A percentile compares a stretch with the other conserved stretches of the same genome.
Conservation (phyloP, 1,140 invertebrate species). For the Bombyx mandarina region DNA sequence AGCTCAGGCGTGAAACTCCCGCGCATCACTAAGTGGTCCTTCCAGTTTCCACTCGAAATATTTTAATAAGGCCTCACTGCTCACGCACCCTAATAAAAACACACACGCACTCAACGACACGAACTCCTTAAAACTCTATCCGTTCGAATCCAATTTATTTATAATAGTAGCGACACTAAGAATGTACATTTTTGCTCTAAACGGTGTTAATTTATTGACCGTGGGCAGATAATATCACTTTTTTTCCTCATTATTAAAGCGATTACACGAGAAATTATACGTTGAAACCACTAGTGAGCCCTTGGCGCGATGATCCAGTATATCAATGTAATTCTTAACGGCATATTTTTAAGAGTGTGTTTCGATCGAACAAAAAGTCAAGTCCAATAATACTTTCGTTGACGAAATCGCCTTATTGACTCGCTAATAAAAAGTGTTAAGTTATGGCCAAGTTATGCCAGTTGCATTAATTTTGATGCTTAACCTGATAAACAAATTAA, state of each 20-base stretch:
- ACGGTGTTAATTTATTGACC: constrained; percentile 71
- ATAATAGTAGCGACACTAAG: constrained; percentile 68
- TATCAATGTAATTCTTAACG: constrained; percentile 14
- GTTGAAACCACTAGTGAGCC: constrained; percentile 46
- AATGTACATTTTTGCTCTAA: constrained; percentile 69
- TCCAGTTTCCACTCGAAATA: constrained; percentile 71
- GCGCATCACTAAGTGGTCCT: constrained; percentile 69
- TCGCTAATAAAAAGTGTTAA: constrained; percentile 68
- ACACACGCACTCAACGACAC: constrained; percentile 48
- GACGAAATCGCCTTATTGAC: constrained; percentile 61
- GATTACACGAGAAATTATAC: constrained; percentile 70
- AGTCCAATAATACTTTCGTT: constrained; percentile 44
- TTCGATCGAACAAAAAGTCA: constrained; percentile 16
- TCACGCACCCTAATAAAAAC: constrained; percentile 69
- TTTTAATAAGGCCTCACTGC: constrained; percentile 69
- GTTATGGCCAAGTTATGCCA: constrained; percentile 67
- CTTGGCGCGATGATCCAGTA: constrained; percentile 19
- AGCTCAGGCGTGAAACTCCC: constrained; percentile 68
- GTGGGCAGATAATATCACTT: constrained; percentile 71
- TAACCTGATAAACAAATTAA: constrained; percentile 71
- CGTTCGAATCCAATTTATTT: constrained; percentile 51
- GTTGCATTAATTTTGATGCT: constrained; percentile 70
- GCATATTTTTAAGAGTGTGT: constrained; percentile 16
- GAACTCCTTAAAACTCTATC: constrained; percentile 41
- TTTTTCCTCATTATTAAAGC: constrained; percentile 65